Evolutionary conservation across 2,797 vertebrate species (phyloP).

Genomic region (Cyclura pinguis): DNA sequence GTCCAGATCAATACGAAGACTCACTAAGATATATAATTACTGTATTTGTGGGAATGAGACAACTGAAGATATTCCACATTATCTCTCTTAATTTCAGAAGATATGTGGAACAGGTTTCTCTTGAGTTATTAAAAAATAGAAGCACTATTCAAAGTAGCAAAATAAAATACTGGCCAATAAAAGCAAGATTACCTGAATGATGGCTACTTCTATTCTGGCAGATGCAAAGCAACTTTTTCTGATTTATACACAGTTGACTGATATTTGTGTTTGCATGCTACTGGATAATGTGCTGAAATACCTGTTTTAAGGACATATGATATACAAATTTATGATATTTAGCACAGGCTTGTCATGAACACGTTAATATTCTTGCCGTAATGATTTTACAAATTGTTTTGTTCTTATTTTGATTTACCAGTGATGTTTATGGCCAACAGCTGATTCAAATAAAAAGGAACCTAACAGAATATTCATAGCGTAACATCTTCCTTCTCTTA

Average conservation of each 20-base stretch:
- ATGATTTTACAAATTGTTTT: neutral
- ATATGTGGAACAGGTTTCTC: neutral
- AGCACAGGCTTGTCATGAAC: neutral
- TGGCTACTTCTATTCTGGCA: neutral
- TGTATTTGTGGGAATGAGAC: neutral
- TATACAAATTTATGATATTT: neutral
- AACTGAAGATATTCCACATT: neutral
- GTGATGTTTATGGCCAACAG: neutral
- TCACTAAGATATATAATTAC: neutral
- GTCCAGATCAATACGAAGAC: no score
- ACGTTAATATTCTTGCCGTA: neutral
- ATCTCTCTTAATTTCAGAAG: neutral
- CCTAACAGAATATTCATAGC: conserved; percentile 7
- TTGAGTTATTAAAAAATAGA: neutral
- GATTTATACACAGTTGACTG: neutral
- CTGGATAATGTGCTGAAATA: neutral
- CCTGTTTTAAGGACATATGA: neutral
- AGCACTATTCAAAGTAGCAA: neutral
- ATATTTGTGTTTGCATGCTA: neutral
- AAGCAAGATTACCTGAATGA: neutral
- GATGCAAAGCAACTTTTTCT: neutral
- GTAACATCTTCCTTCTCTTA: neutral
- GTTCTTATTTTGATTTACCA: neutral
- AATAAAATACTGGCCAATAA: neutral
- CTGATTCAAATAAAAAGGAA: neutral